phyloP scores from a whole-genome alignment of 2,113 vertebrate species.

The Mustelus asterias region DNA sequence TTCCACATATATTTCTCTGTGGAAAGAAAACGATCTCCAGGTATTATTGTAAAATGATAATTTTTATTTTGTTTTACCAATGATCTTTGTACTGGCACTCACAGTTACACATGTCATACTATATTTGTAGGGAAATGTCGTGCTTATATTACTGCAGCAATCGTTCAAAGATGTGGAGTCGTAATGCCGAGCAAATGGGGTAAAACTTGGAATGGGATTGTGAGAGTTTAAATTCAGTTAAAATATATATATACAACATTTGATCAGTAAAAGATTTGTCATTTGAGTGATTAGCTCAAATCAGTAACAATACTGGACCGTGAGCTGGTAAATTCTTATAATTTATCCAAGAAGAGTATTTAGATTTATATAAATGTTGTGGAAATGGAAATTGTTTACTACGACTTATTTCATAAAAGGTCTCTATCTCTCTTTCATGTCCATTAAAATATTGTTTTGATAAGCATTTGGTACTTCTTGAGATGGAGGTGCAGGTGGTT shows the following conservation, averaged over 20 bases:
- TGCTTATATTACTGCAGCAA: background rate
- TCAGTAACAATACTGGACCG: too few relatives aligned
- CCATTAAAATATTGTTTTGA: background rate
- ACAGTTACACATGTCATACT: too few relatives aligned
- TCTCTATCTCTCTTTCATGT: background rate
- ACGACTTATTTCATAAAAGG: background rate
- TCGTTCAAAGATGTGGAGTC: background rate
- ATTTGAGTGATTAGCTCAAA: background rate
- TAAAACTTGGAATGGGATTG: too few relatives aligned
- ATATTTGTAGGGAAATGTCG: background rate
- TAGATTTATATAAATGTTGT: background rate
- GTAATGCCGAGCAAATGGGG: background rate
- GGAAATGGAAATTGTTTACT: background rate
- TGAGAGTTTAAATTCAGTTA: too few relatives aligned
- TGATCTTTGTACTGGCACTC: too few relatives aligned
- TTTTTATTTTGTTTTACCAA: too few relatives aligned
- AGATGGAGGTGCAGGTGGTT: background rate
- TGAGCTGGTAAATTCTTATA: background rate
- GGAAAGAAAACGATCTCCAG: too few relatives aligned
- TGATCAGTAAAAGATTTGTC: background rate
- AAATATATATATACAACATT: too few relatives aligned
- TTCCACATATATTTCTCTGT: too few relatives aligned
- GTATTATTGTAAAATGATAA: too few relatives aligned
- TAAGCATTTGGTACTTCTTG: background rate
- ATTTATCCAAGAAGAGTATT: background rate